Conservation (phyloP, 2,113 vertebrate genomes). For the Salvator merianae region DNA sequence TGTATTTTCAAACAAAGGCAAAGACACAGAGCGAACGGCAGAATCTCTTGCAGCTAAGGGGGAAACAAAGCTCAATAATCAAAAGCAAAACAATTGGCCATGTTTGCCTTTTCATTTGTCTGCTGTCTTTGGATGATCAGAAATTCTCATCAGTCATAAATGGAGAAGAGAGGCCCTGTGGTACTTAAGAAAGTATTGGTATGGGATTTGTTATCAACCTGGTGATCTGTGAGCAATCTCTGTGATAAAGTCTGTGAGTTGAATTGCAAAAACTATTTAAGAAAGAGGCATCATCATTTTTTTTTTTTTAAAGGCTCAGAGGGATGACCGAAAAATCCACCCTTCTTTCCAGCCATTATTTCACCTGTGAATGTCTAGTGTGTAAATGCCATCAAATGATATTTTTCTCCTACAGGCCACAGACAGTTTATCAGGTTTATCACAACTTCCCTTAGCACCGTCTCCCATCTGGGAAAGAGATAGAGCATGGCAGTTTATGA, state of each 20-base stretch:
- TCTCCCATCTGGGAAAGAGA: conserved; percentile 45
- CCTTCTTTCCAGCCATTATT: conserved; percentile 44
- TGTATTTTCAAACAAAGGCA: background rate
- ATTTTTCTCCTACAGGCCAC: conserved; percentile 61
- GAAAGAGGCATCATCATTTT: conserved; percentile 26
- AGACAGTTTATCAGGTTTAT: conserved; percentile 45
- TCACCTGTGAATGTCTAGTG: conserved; percentile 46
- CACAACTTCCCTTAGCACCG: conserved; percentile 29
- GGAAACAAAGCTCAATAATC: conserved; percentile 12
- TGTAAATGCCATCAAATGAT: conserved; percentile 66
- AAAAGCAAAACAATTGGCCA: conserved; percentile 36
- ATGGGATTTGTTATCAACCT: conserved; percentile 25
- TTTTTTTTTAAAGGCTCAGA: conserved; percentile 23
- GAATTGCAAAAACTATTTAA: conserved; percentile 50
- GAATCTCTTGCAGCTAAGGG: conserved; percentile 23
- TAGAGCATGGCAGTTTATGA: conserved; percentile 59
- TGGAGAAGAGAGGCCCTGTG: conserved; percentile 22
- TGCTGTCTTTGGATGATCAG: conserved; percentile 45
- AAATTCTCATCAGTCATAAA: conserved; percentile 53
- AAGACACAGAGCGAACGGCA: conserved; percentile 9
- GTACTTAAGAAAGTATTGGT: background rate
- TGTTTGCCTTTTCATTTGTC: conserved; percentile 59
- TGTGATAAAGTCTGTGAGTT: conserved; percentile 51
- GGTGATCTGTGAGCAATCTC: conserved; percentile 48
- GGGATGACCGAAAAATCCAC: too few relatives aligned